Evolutionary conservation across 2,113 vertebrate genomes (phyloP), one percentile per base, ranked within the genome.

Genomic region (Lophura nycthemera): DNA sequence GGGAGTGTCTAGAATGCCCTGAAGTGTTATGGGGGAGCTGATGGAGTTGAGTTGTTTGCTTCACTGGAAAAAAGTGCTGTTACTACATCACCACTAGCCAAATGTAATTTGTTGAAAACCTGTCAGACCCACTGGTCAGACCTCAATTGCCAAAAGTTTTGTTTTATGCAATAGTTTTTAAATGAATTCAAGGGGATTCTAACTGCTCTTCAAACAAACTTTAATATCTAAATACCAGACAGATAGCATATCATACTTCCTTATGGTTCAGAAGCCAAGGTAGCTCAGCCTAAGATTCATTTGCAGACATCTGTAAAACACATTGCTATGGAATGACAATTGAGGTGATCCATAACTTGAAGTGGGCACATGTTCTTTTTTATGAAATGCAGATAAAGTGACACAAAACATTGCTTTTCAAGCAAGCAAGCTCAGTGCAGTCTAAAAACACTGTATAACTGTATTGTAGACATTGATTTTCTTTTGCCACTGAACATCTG

Each of bases 281-380:
- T 38, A 92, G 45, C 48, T 83, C 84, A 83, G 74, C 76, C 63
- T 82, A 84, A 89, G 88, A 94, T 77, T 88, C 48, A 59, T 86
- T 59, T 82, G 65, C 60, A 57, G 71, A 96, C 98, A 98, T 98
- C 97, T 98, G 98, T 67, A 65, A 74, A 78, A 95, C 97, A 97
- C 95, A 97, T 98, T 97, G 81, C 89, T 93, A 24, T 86, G 96
- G 92, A 94, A 94, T 91, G 94, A 83, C 88, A 95, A 54, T 86
- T 90, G 91, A 95, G 74, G 83, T 96, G 90, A 95, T 93, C 95
- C 87, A 84, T 89, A 94, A 95, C 57, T 83, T 82, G 63, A 94
- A 87, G 60, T 60, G 69, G 72, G 59, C 36, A 69, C 84, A 94
- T 92, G 65, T 75, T 96, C 89, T 89, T 81, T 90, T 30, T 93